Base-by-base conservation (phyloP, 2,888 invertebrate genomes). In the Heliconius erato region DNA sequence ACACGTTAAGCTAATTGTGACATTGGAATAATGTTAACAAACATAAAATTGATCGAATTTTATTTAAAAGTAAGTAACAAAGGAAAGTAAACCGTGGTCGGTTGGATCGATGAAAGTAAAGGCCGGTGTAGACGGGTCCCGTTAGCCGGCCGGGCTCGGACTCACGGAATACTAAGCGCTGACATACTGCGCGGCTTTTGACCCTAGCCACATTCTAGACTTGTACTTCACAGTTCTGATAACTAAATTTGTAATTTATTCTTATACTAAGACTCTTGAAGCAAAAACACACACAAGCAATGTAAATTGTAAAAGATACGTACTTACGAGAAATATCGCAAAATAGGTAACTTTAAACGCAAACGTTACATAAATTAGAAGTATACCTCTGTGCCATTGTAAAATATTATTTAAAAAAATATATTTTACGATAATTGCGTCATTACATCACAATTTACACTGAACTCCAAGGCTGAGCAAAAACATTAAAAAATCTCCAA, bases 171-270 rank as follows among this genome's bases (percentile, higher is more conserved):
- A 95, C 95, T 95, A 95, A 96, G 93, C 95, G 92, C 95, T 96
- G 95, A 96, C 95, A 96, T 92, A 96, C 95, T 94, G 92, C 94
- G 94, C 95, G 96, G 95, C 94, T 95, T 95, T 95, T 96, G 96
- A 95, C 96, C 95, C 95, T 95, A 94, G 89, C 90, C 89, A 95
- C 95, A 95, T 95, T 95, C 95, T 95, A 95, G 94, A 92, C 93
- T 94, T 91, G 92, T 90, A 93, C 93, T 94, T 93, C 90, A 91
- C 94, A 94, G 93, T 91, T 93, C 90, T 90, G 86, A 91, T 90
- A 91, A 93, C 91, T 91, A 88, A 85, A 91, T 92, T 91, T 89
- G 88, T 86, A 44, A 78, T 26, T 67, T 65, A 78, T 78, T 40
- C 14, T 26, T 6, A n/a, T 11, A n/a, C 32, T 54, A 35, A 74